A percentile compares a stretch with the other conserved stretches of the same genome.
These are phyloP conservation scores for Colossoma macropomum DNA, from an alignment of 2,113 vertebrate genomes.

Conservation along the genomic window DNA sequence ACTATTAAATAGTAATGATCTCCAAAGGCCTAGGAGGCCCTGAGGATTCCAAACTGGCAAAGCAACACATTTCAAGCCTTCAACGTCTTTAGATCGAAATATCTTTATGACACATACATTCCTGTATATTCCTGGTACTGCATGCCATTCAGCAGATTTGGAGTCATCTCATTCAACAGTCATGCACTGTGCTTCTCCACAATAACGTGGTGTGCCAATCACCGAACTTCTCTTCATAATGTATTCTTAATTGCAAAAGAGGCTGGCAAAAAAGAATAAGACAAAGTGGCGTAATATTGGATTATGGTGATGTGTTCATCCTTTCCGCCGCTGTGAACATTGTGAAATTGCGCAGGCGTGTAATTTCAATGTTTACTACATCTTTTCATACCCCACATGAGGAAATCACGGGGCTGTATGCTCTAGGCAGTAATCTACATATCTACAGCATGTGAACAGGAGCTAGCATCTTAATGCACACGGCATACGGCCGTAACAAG, in stretches of 20 bases:
- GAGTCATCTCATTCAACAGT: neutral
- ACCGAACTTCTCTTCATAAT: neutral
- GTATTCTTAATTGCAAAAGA: neutral
- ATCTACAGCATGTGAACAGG: neutral
- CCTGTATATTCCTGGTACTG: too few relatives aligned
- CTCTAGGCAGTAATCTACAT: neutral
- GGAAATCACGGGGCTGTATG: neutral
- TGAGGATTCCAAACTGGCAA: too few relatives aligned
- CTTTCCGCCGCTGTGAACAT: neutral
- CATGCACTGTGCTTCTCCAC: neutral
- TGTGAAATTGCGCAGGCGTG: conserved; percentile 10
- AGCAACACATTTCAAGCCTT: too few relatives aligned
- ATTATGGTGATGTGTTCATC: neutral
- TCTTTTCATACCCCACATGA: neutral
- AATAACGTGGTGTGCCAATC: neutral
- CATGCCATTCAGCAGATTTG: too few relatives aligned
- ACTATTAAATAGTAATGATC: too few relatives aligned
- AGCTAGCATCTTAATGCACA: neutral
- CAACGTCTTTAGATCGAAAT: too few relatives aligned
- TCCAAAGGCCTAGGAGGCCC: too few relatives aligned
- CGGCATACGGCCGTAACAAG: neutral
- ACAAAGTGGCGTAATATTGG: neutral
- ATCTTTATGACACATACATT: too few relatives aligned
- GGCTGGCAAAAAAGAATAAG: neutral
- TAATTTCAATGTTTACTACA: neutral